phyloP scores from a whole-genome alignment of 2,797 vertebrate genomes.

The Pangasius djambal region DNA sequence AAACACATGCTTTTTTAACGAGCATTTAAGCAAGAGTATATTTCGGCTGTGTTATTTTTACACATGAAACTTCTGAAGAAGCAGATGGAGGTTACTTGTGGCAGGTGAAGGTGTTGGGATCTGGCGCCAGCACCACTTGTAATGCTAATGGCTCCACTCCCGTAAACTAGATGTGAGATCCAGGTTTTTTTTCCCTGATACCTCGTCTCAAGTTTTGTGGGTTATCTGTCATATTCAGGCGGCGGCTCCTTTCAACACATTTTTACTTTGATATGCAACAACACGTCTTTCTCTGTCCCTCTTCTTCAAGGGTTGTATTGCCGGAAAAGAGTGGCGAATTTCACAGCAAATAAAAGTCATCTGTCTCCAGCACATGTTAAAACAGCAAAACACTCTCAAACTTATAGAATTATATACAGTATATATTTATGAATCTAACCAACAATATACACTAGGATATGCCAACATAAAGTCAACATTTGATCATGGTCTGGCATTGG shows the following conservation, averaged over 20 bases:
- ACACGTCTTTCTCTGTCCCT: constrained; percentile 75
- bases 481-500: not conserved
- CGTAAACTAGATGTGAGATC: constrained; percentile 80
- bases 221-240: constrained; percentile 87
- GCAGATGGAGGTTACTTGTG: constrained; percentile 41
- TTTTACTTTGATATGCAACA: constrained; percentile 91
- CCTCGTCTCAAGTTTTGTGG: constrained; percentile 78
- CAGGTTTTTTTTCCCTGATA: constrained; percentile 73
- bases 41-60: constrained; percentile 5
- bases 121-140: constrained; percentile 76
- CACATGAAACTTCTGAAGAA: not conserved
- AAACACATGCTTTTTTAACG: not conserved
- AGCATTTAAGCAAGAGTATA: too few relatives aligned
- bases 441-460: not conserved
- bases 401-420: not conserved
- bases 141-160: constrained; percentile 81
- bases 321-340: constrained; percentile 83
- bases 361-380: constrained; percentile 58
- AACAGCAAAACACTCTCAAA: constrained; percentile 6
- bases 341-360: constrained; percentile 80
- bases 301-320: constrained; percentile 80
- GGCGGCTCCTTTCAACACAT: constrained; percentile 85
- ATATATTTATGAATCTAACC: not conserved
- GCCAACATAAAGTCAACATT: not conserved
- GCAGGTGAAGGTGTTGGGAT: constrained; percentile 67